Base-by-base conservation (phyloP, 2,797 vertebrate species). In the Limnodromus scolopaceus region DNA sequence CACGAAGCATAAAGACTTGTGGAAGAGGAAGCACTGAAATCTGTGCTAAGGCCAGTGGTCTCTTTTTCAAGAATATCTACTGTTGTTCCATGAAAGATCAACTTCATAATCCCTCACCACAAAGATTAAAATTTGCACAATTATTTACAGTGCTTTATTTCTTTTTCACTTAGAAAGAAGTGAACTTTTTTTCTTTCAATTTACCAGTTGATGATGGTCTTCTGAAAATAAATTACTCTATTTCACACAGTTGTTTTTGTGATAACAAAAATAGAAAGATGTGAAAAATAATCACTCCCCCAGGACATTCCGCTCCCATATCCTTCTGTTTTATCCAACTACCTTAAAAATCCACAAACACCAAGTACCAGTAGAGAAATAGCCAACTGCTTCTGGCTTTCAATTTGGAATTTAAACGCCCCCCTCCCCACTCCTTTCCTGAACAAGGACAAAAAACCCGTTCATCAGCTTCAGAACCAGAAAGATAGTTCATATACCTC, bases 401-500 rank as follows among this genome's bases (percentile, higher is more conserved):
- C 60, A 41, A 6, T 78, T 36, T 51, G 20, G 51, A 87, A 84
- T 66, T 81, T 75, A 63, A 75, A 86, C 30, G 8, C 22, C 9
- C 13, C 38, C 43, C 27, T 70, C 76, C 71, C 63, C 16, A 45
- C 14, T 64, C 30, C 68, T 38, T 69, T 58, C 58, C 49, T 60
- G 28, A 82, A 24, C 46, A 68, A 71, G 57, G 38, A 36, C 28
- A 88, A 86, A 45, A 88, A 53, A 46, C 7, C 34, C 45, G 9
- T 28, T 69, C 5, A 84, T 46, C 46, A 81, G 36, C 72, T 92
- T 70, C 38, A 54, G 81, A 96, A 86, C 5, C 49, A 57, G n/a
- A 55, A 68, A 76, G 34, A 64, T 2, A 55, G n/a, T 85, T 93
- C 46, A 95, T 68, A 96, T 98, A 99, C 99, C 99, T 99, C 95